Evolutionary conservation across 2,113 vertebrate species (phyloP).

Genomic region (Irena cyanogastra): DNA sequence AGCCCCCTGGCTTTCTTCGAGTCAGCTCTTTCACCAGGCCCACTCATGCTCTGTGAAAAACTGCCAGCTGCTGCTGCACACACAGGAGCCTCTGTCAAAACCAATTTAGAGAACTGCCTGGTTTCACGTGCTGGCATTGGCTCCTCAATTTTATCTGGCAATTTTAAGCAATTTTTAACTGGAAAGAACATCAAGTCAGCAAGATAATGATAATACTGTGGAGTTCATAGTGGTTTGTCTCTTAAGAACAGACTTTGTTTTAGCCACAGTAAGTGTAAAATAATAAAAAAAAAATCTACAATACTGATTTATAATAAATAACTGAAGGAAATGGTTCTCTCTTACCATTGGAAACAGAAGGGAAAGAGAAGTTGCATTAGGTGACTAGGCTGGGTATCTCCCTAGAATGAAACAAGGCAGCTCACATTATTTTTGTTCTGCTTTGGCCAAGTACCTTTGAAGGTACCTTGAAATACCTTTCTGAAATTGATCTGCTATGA

Average conservation of each 20-base stretch:
- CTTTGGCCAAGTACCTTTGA: not conserved
- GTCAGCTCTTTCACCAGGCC: not conserved
- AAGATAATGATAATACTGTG: not conserved
- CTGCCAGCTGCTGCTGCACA: not conserved
- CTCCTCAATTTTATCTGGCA: not conserved
- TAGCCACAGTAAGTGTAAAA: not conserved
- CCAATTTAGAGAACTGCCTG: not conserved
- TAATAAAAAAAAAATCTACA: not conserved
- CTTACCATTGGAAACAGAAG: not conserved
- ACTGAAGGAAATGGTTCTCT: not conserved
- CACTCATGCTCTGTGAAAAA: not conserved
- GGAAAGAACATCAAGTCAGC: not conserved
- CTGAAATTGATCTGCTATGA: not conserved
- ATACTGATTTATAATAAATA: not conserved
- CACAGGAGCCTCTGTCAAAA: not conserved
- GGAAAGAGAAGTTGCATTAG: not conserved
- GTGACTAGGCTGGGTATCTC: not conserved
- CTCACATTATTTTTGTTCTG: not conserved
- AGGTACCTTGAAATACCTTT: not conserved
- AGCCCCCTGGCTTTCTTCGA: not conserved
- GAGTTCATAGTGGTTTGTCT: not conserved
- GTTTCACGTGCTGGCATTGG: not conserved
- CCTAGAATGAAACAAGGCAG: not conserved
- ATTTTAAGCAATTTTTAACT: not conserved
- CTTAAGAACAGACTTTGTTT: not conserved